phyloP scores from a whole-genome alignment of 1,140 invertebrate genomes.

The Caenorhabditis inopinata region DNA sequence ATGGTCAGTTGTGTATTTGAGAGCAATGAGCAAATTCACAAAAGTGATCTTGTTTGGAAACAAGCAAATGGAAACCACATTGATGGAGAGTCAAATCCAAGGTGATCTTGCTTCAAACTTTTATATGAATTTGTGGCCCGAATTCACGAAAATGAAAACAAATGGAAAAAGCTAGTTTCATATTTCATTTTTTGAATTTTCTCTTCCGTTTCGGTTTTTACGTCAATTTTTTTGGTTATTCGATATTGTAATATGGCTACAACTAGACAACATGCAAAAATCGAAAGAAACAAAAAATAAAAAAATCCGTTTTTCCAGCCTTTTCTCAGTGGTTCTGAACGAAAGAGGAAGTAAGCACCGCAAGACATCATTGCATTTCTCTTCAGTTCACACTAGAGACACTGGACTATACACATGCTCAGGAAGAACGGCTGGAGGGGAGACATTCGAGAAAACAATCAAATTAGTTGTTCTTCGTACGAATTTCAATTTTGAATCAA shows the following conservation, averaged over 20 bases:
- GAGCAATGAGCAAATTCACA: conserved; percentile 14
- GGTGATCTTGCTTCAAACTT: neutral
- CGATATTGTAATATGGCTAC: conserved; percentile 1
- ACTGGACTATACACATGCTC: conserved; percentile 33
- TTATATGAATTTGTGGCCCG: neutral
- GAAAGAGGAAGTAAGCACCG: conserved; percentile 16
- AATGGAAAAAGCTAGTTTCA: neutral
- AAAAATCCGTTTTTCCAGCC: conserved; percentile 21
- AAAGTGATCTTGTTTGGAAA: conserved; percentile 32
- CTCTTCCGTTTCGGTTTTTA: neutral
- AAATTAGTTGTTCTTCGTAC: conserved; percentile 36
- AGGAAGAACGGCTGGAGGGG: conserved; percentile 37
- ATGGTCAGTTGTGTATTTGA: conserved; percentile 31
- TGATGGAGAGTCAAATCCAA: conserved; percentile 29
- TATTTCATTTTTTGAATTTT: conserved; percentile 7
- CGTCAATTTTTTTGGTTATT: neutral
- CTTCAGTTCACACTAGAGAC: conserved; percentile 30
- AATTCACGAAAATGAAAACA: neutral
- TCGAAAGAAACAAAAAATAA: neutral
- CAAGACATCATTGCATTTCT: conserved; percentile 39
- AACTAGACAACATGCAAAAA: neutral
- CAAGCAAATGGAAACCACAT: conserved; percentile 22
- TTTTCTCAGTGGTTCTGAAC: conserved; percentile 35
- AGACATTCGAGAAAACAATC: conserved; percentile 25
- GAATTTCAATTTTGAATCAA: neutral